phyloP scores from a whole-genome alignment of 2,113 vertebrate genomes.

The Rhinoderma darwinii region DNA sequence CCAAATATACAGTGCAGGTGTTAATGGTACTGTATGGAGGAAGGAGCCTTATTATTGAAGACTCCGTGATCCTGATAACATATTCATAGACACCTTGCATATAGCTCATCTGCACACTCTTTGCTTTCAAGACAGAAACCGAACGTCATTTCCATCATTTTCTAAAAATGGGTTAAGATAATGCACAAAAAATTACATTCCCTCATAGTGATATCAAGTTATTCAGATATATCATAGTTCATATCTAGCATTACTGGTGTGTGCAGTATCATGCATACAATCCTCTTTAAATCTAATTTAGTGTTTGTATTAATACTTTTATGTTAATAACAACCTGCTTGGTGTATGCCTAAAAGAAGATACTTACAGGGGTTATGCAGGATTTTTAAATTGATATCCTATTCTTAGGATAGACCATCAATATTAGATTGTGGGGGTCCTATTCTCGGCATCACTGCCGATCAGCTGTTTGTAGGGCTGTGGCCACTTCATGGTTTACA shows the following conservation, averaged over 20 bases:
- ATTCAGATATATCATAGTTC: not conserved
- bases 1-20: constrained; percentile 27
- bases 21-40: constrained; percentile 30
- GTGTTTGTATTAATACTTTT: not conserved
- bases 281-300: not conserved
- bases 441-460: no score
- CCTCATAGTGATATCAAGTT: not conserved
- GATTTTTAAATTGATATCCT: no score
- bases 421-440: no score
- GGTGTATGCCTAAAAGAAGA: no score
- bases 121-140: not conserved
- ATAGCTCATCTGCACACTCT: not conserved
- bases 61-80: not conserved
- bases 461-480: no score
- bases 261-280: not conserved
- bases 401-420: no score
- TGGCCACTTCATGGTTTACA: no score
- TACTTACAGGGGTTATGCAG: no score
- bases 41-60: constrained; percentile 24
- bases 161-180: constrained; percentile 31
- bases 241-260: not conserved
- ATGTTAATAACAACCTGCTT: no score
- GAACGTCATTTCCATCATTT: not conserved
- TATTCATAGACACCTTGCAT: constrained; percentile 16
- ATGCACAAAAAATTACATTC: not conserved